These are phyloP conservation scores for Dicycla oo DNA, from an alignment of 2,888 invertebrate species.

Conservation along the genomic window DNA sequence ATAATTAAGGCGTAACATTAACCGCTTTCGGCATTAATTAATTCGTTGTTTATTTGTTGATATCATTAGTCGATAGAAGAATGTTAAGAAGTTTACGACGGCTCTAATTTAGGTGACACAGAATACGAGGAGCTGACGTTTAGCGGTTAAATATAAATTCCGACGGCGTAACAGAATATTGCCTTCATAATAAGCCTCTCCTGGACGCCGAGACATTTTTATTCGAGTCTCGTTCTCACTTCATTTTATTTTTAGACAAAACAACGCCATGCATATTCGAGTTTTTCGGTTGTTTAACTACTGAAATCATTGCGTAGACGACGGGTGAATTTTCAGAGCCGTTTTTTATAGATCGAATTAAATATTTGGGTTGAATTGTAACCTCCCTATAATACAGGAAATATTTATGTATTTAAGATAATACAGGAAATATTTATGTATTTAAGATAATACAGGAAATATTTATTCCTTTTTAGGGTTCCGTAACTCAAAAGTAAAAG, in stretches of 20 bases:
- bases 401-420: too few relatives aligned
- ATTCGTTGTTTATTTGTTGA: conserved; percentile 57
- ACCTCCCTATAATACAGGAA: conserved; percentile 6
- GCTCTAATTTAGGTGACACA: conserved; percentile 69
- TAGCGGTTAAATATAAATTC: conserved; percentile 80
- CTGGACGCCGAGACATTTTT: conserved; percentile 72
- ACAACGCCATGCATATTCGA: conserved; percentile 76
- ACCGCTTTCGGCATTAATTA: conserved; percentile 51
- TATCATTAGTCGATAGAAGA: conserved; percentile 68
- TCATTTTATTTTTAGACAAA: conserved; percentile 84
- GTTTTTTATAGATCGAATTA: conserved; percentile 33
- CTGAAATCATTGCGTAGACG: conserved; percentile 68
- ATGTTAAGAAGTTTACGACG: conserved; percentile 66
- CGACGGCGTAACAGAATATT: conserved; percentile 79
- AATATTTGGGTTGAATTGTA: conserved; percentile 47
- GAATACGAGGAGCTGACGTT: conserved; percentile 67
- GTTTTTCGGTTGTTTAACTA: conserved; percentile 69
- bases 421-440: too few relatives aligned
- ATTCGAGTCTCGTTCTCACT: conserved; percentile 78
- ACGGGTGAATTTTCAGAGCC: conserved; percentile 54
- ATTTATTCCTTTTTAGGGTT: not conserved
- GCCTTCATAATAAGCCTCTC: conserved; percentile 83
- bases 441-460: conserved; percentile 6
- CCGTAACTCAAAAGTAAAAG: too few relatives aligned
- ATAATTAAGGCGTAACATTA: conserved; percentile 51